phyloP scores from a whole-genome alignment of 1,140 invertebrate species.

The Orchesella cincta region DNA sequence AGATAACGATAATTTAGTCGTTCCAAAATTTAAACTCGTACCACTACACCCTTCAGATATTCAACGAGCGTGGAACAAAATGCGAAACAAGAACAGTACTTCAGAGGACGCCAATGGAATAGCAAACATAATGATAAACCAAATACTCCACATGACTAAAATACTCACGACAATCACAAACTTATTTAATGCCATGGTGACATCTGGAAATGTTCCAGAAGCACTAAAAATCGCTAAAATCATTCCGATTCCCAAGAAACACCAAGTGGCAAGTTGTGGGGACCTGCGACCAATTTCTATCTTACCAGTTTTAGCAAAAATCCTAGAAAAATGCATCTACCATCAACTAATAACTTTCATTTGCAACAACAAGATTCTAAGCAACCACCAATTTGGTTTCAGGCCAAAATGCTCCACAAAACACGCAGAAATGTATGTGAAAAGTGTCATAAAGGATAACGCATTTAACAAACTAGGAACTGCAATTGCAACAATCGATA shows the following conservation, averaged over 20 bases:
- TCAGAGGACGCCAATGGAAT: too few species aligned
- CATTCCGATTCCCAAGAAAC: not conserved
- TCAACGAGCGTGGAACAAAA: too few species aligned
- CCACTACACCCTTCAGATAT: too few species aligned
- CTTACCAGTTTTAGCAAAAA: not conserved
- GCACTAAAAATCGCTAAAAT: not conserved
- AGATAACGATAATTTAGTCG: too few species aligned
- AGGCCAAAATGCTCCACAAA: constrained; percentile 1
- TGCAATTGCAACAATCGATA: constrained; percentile 15
- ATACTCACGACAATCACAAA: too few species aligned
- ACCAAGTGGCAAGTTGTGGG: not conserved
- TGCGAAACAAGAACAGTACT: too few species aligned
- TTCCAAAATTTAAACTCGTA: too few species aligned
- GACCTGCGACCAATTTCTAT: not conserved
- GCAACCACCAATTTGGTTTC: constrained; percentile 33
- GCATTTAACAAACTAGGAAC: not conserved
- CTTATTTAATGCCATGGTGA: too few species aligned
- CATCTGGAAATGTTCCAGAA: constrained; percentile 6
- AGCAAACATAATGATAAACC: too few species aligned
- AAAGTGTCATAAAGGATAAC: not conserved
- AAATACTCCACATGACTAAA: too few species aligned
- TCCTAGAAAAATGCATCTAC: constrained; percentile 9
- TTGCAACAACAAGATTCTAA: not conserved
- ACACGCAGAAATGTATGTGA: constrained; percentile 18
- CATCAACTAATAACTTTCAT: not conserved